Conservation (phyloP, 2,113 vertebrate species). For the mouse (Mus musculus) region GRCm39 chr2:164633001-164633500, state of each 20-base stretch:
- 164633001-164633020: not conserved
- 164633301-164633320: not conserved
- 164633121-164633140: not conserved
- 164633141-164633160: not conserved
- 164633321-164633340: not conserved
- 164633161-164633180: not conserved
- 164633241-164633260: not conserved
- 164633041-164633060: too few species aligned
- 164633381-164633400: not conserved
- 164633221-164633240: not conserved
- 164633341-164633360: slow-evolving; percentile 12
- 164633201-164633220: not conserved
- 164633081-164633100: not conserved
- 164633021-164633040: not conserved
- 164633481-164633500: slow-evolving; percentile 87
- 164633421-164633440: slow-evolving; percentile 85
- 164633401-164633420: not conserved
- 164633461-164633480: slow-evolving; percentile 85
- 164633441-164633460: slow-evolving; percentile 82
- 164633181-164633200: fast-evolving
- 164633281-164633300: not conserved
- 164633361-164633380: not conserved
- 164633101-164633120: not conserved
- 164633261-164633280: not conserved
- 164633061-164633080: not conserved